These are phyloP conservation scores for Capromys pilorides DNA, from an alignment of 2,797 vertebrate species.

Conservation along the genomic window DNA sequence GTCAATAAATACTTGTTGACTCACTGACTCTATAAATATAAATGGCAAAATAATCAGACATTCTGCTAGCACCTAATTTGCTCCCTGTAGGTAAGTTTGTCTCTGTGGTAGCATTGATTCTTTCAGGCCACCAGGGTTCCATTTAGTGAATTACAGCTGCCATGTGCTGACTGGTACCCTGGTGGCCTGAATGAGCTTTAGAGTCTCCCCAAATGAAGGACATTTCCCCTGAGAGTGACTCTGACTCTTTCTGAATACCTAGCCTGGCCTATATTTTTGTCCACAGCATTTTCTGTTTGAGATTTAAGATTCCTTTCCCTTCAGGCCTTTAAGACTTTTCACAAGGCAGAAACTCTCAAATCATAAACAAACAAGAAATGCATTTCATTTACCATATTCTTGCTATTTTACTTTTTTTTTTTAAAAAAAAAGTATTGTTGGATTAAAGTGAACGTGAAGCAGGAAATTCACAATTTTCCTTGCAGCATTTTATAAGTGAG, in stretches of 20 bases:
- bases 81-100: constrained; percentile 76
- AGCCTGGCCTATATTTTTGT: constrained; percentile 63
- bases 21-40: constrained; percentile 80
- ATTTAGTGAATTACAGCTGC: constrained; percentile 75
- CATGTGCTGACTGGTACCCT: constrained; percentile 71
- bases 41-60: constrained; percentile 80
- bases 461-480: constrained; percentile 78
- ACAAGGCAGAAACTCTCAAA: constrained; percentile 66
- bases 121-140: constrained; percentile 71
- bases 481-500: constrained; percentile 76
- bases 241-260: constrained; percentile 66
- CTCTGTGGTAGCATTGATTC: constrained; percentile 76
- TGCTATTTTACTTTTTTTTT: constrained; percentile 75
- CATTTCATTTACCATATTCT: constrained; percentile 71
- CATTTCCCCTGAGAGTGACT: constrained; percentile 45
- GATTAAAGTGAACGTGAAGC: constrained; percentile 70
- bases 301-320: constrained; percentile 63
- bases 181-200: constrained; percentile 69
- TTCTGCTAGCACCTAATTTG: constrained; percentile 76
- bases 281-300: constrained; percentile 49
- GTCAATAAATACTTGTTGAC: constrained; percentile 79
- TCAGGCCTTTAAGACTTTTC: constrained; percentile 55
- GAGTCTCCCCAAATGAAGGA: constrained; percentile 70
- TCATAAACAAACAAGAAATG: constrained; percentile 71
- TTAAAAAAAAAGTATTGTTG: constrained; percentile 61